Conservation (phyloP, 2,888 invertebrate genomes). For the Diaperis boleti region DNA sequence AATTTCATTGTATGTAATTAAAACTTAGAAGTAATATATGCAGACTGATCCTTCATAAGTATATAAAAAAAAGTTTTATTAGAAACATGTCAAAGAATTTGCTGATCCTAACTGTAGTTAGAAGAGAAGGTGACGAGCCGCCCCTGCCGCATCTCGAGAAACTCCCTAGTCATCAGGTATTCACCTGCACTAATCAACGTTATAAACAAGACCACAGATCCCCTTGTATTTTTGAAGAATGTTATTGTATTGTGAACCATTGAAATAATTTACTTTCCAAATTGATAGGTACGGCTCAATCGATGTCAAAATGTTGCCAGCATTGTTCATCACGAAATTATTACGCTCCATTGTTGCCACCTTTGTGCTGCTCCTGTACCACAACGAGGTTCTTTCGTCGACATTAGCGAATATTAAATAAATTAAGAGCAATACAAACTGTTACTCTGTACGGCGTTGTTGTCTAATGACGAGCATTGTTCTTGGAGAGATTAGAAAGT, state of each 20-base stretch:
- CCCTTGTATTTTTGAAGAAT: slow-evolving; percentile 51
- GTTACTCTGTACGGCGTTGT: slow-evolving; percentile 11
- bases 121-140: slow-evolving; percentile 18
- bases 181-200: slow-evolving; percentile 61
- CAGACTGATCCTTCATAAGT: too few relatives aligned
- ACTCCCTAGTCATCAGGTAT: slow-evolving; percentile 62
- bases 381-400: slow-evolving; percentile 51
- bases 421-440: slow-evolving; percentile 44
- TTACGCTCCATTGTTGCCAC: slow-evolving; percentile 46
- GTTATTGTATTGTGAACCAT: slow-evolving; percentile 51
- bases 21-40: too few relatives aligned
- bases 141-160: slow-evolving; percentile 19
- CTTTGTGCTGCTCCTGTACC: slow-evolving; percentile 46
- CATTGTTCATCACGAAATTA: slow-evolving; percentile 48
- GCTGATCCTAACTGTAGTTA: too few relatives aligned
- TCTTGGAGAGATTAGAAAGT: slow-evolving; percentile 31
- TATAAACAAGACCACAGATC: slow-evolving; percentile 57
- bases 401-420: slow-evolving; percentile 53
- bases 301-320: slow-evolving; percentile 55
- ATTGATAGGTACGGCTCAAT: slow-evolving; percentile 61
- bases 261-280: slow-evolving; percentile 58
- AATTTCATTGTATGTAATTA: too few relatives aligned
- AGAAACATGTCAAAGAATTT: too few relatives aligned
- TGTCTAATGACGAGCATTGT: slow-evolving; percentile 25
- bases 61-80: too few relatives aligned